A percentile compares a stretch with the other conserved stretches of the same genome.
phyloP scores from a whole-genome alignment of 2,888 invertebrate genomes.

The Spodoptera exigua region DNA sequence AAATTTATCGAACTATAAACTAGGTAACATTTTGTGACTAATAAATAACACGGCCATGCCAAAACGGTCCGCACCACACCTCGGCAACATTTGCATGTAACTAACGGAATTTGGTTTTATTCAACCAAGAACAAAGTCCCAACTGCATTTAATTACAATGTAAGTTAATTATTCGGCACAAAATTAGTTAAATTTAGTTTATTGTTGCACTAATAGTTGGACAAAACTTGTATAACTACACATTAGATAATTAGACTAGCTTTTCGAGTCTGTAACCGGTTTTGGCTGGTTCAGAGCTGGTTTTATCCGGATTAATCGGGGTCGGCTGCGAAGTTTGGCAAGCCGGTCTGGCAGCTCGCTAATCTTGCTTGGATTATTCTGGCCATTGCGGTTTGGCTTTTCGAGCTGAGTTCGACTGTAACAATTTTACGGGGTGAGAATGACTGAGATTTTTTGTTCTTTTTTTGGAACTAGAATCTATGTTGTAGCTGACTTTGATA shows the following conservation, averaged over 20 bases:
- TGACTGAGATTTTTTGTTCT: not conserved
- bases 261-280: constrained; percentile 58
- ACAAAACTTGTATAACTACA: constrained; percentile 31
- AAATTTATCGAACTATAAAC: no score
- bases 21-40: no score
- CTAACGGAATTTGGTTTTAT: not conserved
- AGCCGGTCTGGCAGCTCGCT: constrained; percentile 52
- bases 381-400: constrained; percentile 41
- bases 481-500: no score
- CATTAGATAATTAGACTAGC: constrained; percentile 50
- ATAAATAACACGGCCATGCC: no score
- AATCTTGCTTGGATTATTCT: constrained; percentile 58
- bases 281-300: constrained; percentile 54
- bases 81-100: no score
- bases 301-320: constrained; percentile 61
- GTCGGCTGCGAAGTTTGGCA: constrained; percentile 51
- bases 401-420: constrained; percentile 16
- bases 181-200: constrained; percentile 12
- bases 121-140: not conserved
- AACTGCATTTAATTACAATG: not conserved
- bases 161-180: constrained; percentile 11
- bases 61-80: no score
- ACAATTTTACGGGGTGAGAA: constrained; percentile 33
- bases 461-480: no score
- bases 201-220: constrained; percentile 21